Base-by-base conservation (phyloP, 2,888 invertebrate genomes). In the Gandaritis pyraliata region DNA sequence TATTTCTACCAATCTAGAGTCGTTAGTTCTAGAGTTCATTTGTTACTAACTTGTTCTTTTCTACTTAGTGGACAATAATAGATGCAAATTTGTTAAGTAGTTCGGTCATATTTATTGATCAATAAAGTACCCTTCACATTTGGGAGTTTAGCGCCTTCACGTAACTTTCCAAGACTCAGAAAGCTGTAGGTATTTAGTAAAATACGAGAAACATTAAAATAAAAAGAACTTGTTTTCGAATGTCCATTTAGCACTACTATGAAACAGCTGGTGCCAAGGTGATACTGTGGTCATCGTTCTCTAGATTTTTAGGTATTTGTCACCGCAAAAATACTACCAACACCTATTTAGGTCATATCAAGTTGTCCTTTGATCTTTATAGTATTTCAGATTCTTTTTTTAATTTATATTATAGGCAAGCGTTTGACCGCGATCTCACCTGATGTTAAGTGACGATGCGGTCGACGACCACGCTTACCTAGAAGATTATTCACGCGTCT, bases 91-190 rank as follows among this genome's bases (percentile, higher is more conserved):
- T 45, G 18, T n/a, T 15, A 41, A 41, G 13, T 8, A 13, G 23
- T 41, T 41, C 41, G 13, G 15, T 13, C 41, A 33, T 15, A 41
- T n/a, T n/a, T n/a, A n/a, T 41, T 41, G 15, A 15, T 15, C 6
- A 15, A 15, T 41, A 5, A 6, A 8, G 10, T 33, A 10, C 33
- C 30, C 8, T 33, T 33, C 33, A 10, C 33, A 33, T 33, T 33
- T 33, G 5, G 5, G 8, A 41, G 15, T 41, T 7, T 33, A 33
- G 16, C 15, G 16, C 18, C 15, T 18, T 13, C 2, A 36, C 12
- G 33, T 48, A 49, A 43, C 43, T 48, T 54, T 58, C 57, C 57
- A 58, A 39, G 46, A 16, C 30, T 39, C 39, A n/a, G 46, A 46
- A 30, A 38, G 38, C 15, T 33, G 33, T 33, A 47, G 29, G n/a